Base-by-base conservation (phyloP, 2,888 invertebrate species). In the Oasisia sp. region DNA sequence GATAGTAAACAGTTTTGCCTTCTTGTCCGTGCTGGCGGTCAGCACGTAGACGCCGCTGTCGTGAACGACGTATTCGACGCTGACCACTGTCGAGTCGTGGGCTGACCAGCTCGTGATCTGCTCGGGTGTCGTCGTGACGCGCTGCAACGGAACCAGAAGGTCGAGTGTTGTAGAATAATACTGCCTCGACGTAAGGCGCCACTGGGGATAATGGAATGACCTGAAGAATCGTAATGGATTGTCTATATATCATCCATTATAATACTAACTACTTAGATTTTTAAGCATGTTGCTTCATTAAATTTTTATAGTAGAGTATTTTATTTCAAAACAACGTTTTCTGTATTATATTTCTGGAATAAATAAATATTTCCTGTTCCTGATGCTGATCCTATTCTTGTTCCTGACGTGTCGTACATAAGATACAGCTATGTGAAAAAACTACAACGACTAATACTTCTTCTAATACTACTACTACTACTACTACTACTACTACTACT, bases 1-100 rank as follows among this genome's bases (percentile, higher is more conserved):
- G 0, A 95, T 92, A 32, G 95, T 95, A 96, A 96, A 96, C 14
- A 96, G 94, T 89, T 95, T 94, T 38, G 96, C 96, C 0, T 96
- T 95, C 93, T 94, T 95, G 94, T 96, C 96, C 7, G 95, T 95
- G 56, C 96, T 96, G 7, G 96, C 96, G 45, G 95, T 95, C 50
- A 96, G 93, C 32, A 96, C 92, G 93, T 95, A 95, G 27, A 94
- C 94, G 7, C 95, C 95, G 9, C 93, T 93, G 27, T 95, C 95
- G 93, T 96, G 95, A 91, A 94, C 93, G 0, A 95, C 94, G 93
- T 94, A 95, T 93, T 96, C 95, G 90, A 96, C 95, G 93, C 96
- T 96, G 27, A 96, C 96, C 38, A 96, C 94, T 14, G 96, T 95
- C 2, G 95, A 94, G 93, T 96, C 95, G 93, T 96, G 96, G 19